Conservation (phyloP, 1,140 invertebrate species). For the Myzus persicae region DNA sequence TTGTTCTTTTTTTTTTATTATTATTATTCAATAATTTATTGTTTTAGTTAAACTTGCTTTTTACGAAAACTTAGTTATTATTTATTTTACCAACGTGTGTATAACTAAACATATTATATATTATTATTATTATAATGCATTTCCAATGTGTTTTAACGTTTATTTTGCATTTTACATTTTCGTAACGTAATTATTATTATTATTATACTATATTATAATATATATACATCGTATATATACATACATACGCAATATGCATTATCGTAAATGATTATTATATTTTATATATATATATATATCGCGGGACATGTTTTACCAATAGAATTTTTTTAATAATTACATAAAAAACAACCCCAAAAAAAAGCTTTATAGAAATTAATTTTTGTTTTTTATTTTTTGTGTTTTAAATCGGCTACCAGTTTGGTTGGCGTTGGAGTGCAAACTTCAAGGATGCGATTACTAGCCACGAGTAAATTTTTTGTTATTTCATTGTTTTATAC, state of each 20-base stretch:
- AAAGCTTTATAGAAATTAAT: slow-evolving; percentile 57
- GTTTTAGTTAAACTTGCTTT: slow-evolving; percentile 54
- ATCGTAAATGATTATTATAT: slow-evolving; percentile 33
- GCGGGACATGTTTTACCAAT: slow-evolving; percentile 33
- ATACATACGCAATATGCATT: background rate
- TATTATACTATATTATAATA: background rate
- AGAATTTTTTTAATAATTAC: slow-evolving; percentile 52
- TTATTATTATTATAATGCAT: slow-evolving; percentile 48
- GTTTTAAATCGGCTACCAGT: slow-evolving; percentile 65
- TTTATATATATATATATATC: background rate
- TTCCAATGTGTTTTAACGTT: slow-evolving; percentile 59
- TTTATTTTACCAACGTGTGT: slow-evolving; percentile 53
- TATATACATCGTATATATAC: background rate
- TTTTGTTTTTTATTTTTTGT: slow-evolving; percentile 58
- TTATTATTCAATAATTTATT: slow-evolving; percentile 36
- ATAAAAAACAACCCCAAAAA: background rate
- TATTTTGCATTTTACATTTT: slow-evolving; percentile 55
- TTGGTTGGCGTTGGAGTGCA: slow-evolving; percentile 92
- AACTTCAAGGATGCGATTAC: slow-evolving; percentile 93
- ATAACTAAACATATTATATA: slow-evolving; percentile 34
- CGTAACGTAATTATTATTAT: slow-evolving; percentile 25
- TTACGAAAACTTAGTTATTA: slow-evolving; percentile 47
- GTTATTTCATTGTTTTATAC: slow-evolving; percentile 64
- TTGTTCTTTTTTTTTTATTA: slow-evolving; percentile 46
- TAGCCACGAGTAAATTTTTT: slow-evolving; percentile 73